A percentile compares a stretch with the other conserved stretches of the same genome.
Conservation (phyloP, 1,140 invertebrate species). For the Dufourea novaeangliae region DNA sequence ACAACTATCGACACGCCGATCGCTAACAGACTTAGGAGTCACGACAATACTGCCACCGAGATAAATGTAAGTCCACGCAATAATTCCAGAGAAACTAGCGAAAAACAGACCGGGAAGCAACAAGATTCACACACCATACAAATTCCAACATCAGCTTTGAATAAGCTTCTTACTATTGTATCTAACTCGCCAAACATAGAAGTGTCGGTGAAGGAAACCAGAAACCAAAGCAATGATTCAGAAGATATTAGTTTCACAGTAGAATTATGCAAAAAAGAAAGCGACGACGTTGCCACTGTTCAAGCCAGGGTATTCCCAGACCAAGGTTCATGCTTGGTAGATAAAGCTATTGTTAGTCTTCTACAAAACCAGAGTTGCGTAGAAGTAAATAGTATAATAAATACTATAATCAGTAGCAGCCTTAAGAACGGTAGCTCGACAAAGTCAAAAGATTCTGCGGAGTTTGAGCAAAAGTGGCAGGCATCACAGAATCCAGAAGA, state of each 20-base stretch:
- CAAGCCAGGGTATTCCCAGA: constrained; percentile 79
- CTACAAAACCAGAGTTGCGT: constrained; percentile 72
- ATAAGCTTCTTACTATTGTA: constrained; percentile 77
- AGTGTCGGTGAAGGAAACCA: constrained; percentile 78
- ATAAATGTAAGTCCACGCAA: constrained; percentile 36
- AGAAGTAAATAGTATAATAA: constrained; percentile 75
- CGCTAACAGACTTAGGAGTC: constrained; percentile 73
- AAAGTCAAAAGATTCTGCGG: constrained; percentile 71
- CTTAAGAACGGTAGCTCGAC: constrained; percentile 58
- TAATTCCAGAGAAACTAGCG: constrained; percentile 36
- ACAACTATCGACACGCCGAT: constrained; percentile 63
- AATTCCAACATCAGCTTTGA: constrained; percentile 77
- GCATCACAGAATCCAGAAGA: constrained; percentile 76
- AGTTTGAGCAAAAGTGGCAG: constrained; percentile 69
- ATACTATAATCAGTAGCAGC: constrained; percentile 67
- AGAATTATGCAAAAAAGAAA: constrained; percentile 76
- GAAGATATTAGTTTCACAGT: constrained; percentile 80
- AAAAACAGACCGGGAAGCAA: constrained; percentile 33
- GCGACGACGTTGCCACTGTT: constrained; percentile 66
- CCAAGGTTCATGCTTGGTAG: constrained; percentile 78
- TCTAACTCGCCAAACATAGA: constrained; percentile 75
- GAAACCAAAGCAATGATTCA: constrained; percentile 70
- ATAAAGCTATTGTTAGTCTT: constrained; percentile 73
- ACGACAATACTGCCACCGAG: constrained; percentile 55
- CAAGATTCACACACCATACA: constrained; percentile 73